A percentile compares a stretch with the other conserved stretches of the same genome.
These are phyloP conservation scores for Watsonalla cultraria DNA, from an alignment of 2,888 invertebrate genomes.

Conservation along the genomic window DNA sequence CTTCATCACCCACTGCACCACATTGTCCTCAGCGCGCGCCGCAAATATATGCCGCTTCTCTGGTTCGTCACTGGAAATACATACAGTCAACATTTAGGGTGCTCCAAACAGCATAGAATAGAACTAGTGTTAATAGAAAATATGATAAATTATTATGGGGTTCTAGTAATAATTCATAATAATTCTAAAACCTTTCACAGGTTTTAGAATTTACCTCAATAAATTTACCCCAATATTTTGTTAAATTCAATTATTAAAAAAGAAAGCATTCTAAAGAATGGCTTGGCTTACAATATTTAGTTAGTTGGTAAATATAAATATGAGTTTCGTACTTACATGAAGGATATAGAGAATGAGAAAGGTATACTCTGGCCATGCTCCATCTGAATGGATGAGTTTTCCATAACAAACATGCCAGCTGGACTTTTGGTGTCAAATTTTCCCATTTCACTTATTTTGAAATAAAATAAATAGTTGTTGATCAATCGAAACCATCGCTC, in stretches of 20 bases:
- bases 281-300: too few species aligned
- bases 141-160: too few species aligned
- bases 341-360: slow-evolving; percentile 87
- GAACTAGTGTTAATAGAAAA: too few species aligned
- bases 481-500: slow-evolving; percentile 88
- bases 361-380: slow-evolving; percentile 83
- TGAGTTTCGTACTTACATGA: slow-evolving; percentile 63
- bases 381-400: slow-evolving; percentile 84
- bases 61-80: slow-evolving; percentile 73
- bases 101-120: too few species aligned
- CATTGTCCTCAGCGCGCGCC: slow-evolving; percentile 83
- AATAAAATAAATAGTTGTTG: slow-evolving; percentile 87
- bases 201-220: too few species aligned
- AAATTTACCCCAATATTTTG: too few species aligned
- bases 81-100: not conserved
- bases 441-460: slow-evolving; percentile 83
- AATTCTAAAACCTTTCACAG: too few species aligned
- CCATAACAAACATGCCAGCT: slow-evolving; percentile 85
- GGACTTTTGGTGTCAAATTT: slow-evolving; percentile 82
- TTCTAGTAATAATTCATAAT: too few species aligned
- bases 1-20: slow-evolving; percentile 84
- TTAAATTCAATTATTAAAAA: too few species aligned
- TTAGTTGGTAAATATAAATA: not conserved
- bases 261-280: too few species aligned
- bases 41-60: slow-evolving; percentile 85